These are phyloP conservation scores for Heliconius congener DNA, from an alignment of 1,140 invertebrate species.

Conservation along the genomic window DNA sequence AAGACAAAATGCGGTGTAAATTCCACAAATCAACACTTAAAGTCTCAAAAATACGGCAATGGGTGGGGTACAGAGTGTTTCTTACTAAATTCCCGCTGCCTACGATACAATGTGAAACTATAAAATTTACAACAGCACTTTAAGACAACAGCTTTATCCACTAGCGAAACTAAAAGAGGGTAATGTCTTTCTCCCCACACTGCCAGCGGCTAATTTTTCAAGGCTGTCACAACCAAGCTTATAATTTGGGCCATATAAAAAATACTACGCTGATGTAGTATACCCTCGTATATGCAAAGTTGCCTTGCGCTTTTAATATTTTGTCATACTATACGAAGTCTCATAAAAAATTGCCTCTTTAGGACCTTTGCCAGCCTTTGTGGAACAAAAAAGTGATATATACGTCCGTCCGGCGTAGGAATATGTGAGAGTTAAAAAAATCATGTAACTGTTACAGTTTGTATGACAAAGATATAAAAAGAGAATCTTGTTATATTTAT, in stretches of 20 bases:
- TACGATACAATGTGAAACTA: background rate
- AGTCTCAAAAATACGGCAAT: no score
- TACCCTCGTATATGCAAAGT: slow-evolving; percentile 15
- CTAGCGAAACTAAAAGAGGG: slow-evolving; percentile 23
- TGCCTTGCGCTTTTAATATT: slow-evolving; percentile 34
- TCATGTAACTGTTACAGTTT: no score
- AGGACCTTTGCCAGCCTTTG: slow-evolving; percentile 34
- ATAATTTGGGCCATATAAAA: slow-evolving; percentile 40
- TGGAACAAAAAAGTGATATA: slow-evolving; percentile 14
- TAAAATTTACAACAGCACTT: background rate
- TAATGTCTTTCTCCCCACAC: slow-evolving; percentile 30
- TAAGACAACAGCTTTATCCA: slow-evolving; percentile 18
- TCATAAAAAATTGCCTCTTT: slow-evolving; percentile 38
- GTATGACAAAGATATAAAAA: no score
- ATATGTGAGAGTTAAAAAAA: background rate
- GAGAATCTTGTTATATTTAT: no score
- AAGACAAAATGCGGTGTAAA: no score
- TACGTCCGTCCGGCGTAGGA: background rate
- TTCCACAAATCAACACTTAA: no score
- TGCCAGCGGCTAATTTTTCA: slow-evolving; percentile 35
- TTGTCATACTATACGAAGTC: slow-evolving; percentile 15
- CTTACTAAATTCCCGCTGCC: no score
- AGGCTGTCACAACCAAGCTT: slow-evolving; percentile 38
- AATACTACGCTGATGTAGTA: slow-evolving; percentile 22
- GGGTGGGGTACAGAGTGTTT: no score